These are phyloP conservation scores for Copsychus sechellarum DNA, from an alignment of 2,113 vertebrate species.

Conservation along the genomic window DNA sequence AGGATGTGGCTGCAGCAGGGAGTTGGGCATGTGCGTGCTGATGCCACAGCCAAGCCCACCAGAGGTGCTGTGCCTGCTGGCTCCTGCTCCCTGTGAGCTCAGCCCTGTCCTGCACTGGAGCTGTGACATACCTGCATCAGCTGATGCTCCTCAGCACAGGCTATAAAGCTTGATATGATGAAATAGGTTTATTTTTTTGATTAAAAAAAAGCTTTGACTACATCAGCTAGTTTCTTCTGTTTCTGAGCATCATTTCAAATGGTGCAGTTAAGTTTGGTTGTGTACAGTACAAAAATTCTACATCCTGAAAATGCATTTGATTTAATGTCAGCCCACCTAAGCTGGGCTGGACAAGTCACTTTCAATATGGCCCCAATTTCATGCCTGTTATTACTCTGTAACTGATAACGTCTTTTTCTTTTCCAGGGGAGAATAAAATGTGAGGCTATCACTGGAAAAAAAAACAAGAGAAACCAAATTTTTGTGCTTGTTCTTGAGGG, in stretches of 20 bases:
- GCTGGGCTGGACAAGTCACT: neutral
- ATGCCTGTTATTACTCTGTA: neutral
- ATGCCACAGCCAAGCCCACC: neutral
- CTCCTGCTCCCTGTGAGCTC: neutral
- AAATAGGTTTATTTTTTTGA: neutral
- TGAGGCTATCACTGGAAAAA: neutral
- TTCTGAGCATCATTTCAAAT: neutral
- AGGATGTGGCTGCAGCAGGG: neutral
- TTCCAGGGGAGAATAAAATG: neutral
- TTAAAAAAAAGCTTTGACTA: neutral
- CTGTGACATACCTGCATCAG: neutral
- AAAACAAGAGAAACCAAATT: neutral
- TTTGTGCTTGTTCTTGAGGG: neutral
- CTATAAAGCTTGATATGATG: neutral
- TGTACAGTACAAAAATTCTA: neutral
- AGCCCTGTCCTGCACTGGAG: neutral
- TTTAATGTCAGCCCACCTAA: neutral
- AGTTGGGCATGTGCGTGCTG: rapidly evolving
- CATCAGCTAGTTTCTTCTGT: neutral
- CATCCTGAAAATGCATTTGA: neutral
- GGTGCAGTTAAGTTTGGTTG: neutral
- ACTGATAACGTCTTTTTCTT: neutral
- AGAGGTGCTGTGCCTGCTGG: neutral
- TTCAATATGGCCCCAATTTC: neutral
- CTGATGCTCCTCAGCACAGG: neutral